Conservation (phyloP, 2,113 vertebrate species). For the Electrona antarctica region DNA sequence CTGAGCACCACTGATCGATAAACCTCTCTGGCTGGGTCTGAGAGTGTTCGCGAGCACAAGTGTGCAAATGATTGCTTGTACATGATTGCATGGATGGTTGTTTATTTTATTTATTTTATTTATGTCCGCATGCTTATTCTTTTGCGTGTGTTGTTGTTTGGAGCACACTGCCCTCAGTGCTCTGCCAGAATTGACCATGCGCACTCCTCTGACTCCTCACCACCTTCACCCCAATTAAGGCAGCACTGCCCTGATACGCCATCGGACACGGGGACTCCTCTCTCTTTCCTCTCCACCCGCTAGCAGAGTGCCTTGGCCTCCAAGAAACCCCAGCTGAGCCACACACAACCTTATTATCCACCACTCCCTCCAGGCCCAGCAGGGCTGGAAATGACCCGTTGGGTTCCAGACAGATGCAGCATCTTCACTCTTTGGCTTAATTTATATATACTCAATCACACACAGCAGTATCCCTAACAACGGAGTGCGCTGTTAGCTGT, state of each 20-base stretch:
- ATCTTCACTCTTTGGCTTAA: background rate
- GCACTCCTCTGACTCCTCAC: background rate
- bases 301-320: slow-evolving; percentile 5
- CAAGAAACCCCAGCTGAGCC: slow-evolving; percentile 6
- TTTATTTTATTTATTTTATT: background rate
- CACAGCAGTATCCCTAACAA: no score
- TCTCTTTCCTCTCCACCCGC: slow-evolving; percentile 17
- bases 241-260: slow-evolving; percentile 17
- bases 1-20: slow-evolving; percentile 35
- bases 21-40: slow-evolving; percentile 19
- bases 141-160: no score
- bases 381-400: background rate
- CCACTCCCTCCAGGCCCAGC: background rate
- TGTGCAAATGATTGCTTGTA: background rate
- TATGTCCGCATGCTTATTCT: background rate
- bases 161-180: background rate
- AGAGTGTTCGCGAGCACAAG: slow-evolving; percentile 4
- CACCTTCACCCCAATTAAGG: slow-evolving; percentile 28
- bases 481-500: no score
- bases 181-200: background rate
- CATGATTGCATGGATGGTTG: no score
- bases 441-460: no score
- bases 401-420: slow-evolving; percentile 10
- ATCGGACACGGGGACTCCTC: slow-evolving; percentile 3
- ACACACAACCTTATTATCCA: slow-evolving; percentile 7